Percentiles rank a stretch among this genome's conserved stretches.
phyloP scores from a whole-genome alignment of 2,797 vertebrate species.

The Sebastes goodei region DNA sequence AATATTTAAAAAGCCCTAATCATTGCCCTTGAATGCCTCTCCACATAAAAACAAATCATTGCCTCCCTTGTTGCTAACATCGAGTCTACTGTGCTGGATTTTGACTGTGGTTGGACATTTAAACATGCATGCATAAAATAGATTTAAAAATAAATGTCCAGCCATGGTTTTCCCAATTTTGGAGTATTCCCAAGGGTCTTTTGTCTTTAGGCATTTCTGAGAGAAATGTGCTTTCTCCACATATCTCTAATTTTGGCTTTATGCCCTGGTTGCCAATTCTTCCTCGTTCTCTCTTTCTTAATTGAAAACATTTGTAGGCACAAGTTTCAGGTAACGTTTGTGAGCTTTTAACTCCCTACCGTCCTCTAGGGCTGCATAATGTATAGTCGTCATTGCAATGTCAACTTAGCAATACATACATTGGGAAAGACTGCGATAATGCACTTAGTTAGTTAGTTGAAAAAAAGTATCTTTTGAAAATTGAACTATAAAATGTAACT shows the following conservation, averaged over 20 bases:
- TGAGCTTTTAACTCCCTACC: not conserved
- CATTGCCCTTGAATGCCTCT: constrained; percentile 4
- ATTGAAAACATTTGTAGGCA: not conserved
- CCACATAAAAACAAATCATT: not conserved
- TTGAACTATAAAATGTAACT: too few species aligned
- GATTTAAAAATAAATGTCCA: not conserved
- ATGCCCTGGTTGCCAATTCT: not conserved
- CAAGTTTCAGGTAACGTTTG: not conserved
- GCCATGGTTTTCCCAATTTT: not conserved
- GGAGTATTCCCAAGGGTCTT: not conserved
- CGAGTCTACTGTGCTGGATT: not conserved
- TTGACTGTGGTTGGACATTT: not conserved
- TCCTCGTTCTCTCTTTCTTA: not conserved
- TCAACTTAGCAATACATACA: not conserved
- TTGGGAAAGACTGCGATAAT: not conserved
- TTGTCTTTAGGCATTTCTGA: not conserved
- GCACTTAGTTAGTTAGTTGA: not conserved
- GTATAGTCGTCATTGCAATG: not conserved
- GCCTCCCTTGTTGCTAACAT: not conserved
- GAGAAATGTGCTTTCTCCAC: not conserved
- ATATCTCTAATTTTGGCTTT: not conserved
- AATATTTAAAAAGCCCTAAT: not conserved
- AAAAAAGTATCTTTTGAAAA: not conserved
- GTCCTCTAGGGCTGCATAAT: not conserved
- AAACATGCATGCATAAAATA: not conserved